A percentile compares a stretch with the other conserved stretches of the same genome.
Evolutionary conservation across 2,113 vertebrate species (phyloP).

Genomic region (Zingel zingel): DNA sequence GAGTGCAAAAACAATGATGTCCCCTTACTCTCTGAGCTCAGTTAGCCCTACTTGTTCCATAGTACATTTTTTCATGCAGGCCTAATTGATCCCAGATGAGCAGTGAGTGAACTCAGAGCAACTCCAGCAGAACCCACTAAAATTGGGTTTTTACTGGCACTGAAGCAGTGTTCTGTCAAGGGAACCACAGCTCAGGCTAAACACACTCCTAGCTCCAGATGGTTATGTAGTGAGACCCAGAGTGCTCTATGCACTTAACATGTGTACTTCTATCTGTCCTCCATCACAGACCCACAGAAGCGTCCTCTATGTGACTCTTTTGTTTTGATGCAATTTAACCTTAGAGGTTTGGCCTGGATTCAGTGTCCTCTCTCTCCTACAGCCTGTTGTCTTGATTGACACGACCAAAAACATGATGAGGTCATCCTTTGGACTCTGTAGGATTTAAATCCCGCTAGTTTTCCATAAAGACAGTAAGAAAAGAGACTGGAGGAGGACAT

Average conservation of each 20-base stretch:
- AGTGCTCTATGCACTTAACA: conserved; percentile 62
- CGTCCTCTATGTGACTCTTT: conserved; percentile 39
- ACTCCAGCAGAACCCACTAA: conserved; percentile 74
- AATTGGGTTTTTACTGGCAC: conserved; percentile 78
- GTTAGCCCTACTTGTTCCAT: conserved; percentile 39
- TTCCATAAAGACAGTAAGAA: conserved; percentile 5
- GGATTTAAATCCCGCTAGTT: conserved; percentile 42
- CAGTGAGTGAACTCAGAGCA: conserved; percentile 66
- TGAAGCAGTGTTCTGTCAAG: conserved; percentile 66
- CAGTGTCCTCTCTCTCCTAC: conserved; percentile 23
- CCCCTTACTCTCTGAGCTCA: conserved; percentile 45
- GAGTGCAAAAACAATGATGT: conserved; percentile 57
- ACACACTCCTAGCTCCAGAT: conserved; percentile 74
- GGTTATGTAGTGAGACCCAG: conserved; percentile 64
- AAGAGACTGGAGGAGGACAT: conserved; percentile 14
- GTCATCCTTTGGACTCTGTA: conserved; percentile 13
- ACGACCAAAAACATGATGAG: conserved; percentile 28
- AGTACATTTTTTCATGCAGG: conserved; percentile 68
- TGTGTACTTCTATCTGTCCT: conserved; percentile 63
- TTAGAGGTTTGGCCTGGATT: conserved; percentile 22
- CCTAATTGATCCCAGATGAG: conserved; percentile 82
- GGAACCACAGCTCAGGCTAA: conserved; percentile 74
- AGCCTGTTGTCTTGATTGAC: conserved; percentile 33
- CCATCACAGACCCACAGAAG: conserved; percentile 47
- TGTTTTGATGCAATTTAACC: conserved; percentile 49